phyloP scores from a whole-genome alignment of 2,113 vertebrate species.

The Corydoras maculifer region DNA sequence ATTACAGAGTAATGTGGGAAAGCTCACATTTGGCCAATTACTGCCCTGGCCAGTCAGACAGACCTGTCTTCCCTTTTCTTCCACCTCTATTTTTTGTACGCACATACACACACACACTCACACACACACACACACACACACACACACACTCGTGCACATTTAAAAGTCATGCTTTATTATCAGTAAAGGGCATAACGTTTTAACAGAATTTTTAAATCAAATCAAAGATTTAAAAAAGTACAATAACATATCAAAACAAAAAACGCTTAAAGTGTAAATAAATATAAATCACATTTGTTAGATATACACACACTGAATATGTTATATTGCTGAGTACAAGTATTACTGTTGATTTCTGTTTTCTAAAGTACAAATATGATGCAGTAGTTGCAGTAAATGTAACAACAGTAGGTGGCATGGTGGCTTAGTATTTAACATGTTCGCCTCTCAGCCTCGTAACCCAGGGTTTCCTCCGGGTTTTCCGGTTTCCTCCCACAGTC shows the following conservation, averaged over 20 bases:
- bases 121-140: slow-evolving; percentile 15
- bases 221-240: neutral
- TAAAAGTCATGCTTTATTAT: slow-evolving; percentile 1
- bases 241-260: slow-evolving; percentile 1
- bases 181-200: neutral
- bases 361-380: slow-evolving; percentile 5
- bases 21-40: slow-evolving; percentile 29
- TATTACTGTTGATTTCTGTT: neutral
- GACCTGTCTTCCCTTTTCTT: slow-evolving; percentile 21
- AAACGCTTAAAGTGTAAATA: slow-evolving; percentile 14
- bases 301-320: neutral
- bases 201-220: neutral
- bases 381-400: slow-evolving; percentile 8
- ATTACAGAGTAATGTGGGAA: slow-evolving; percentile 30
- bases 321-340: slow-evolving; percentile 1
- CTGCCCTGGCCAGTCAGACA: slow-evolving; percentile 24
- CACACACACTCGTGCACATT: slow-evolving; percentile 3
- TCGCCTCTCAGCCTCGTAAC: too few species aligned
- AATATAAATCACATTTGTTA: slow-evolving; percentile 14
- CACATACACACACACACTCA: neutral
- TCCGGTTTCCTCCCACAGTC: too few species aligned
- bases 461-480: too few species aligned
- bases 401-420: neutral
- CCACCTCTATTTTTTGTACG: neutral
- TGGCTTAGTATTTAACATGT: too few species aligned